Evolutionary conservation across 2,113 vertebrate species (phyloP).

Genomic region (Azemiops feae): DNA sequence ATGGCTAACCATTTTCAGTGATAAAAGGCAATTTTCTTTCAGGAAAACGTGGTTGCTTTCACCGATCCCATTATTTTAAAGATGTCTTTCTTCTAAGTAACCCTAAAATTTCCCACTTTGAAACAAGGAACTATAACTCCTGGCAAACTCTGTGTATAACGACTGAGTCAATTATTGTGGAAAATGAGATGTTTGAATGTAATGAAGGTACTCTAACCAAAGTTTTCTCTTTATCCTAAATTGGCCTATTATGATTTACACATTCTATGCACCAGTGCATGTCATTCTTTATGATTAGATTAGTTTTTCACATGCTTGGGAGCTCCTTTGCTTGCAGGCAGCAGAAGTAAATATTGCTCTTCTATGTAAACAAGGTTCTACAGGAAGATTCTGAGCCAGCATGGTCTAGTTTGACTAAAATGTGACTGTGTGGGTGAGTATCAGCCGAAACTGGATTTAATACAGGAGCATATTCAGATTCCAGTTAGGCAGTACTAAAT

Average conservation of each 20-base stretch:
- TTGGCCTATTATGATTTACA: neutral
- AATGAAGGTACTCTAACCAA: neutral
- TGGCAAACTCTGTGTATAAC: neutral
- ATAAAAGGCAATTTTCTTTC: neutral
- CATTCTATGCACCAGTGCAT: neutral
- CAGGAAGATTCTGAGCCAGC: neutral
- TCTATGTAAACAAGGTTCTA: neutral
- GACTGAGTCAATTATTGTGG: neutral
- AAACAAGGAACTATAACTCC: neutral
- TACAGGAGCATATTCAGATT: constrained; percentile 49
- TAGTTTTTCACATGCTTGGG: neutral
- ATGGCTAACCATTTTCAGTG: neutral
- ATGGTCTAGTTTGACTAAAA: neutral
- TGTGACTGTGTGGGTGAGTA: neutral
- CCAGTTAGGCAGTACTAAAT: constrained; percentile 45
- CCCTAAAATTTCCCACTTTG: neutral
- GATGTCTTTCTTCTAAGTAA: neutral
- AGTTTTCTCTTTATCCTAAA: neutral
- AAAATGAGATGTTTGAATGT: neutral
- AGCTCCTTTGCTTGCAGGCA: neutral
- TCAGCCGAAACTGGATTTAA: neutral
- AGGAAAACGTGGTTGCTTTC: neutral
- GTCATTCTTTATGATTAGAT: neutral
- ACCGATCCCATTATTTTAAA: neutral
- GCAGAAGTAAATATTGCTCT: neutral